Conservation (phyloP, 2,113 vertebrate genomes). For the Rhinolophus sinicus region DNA sequence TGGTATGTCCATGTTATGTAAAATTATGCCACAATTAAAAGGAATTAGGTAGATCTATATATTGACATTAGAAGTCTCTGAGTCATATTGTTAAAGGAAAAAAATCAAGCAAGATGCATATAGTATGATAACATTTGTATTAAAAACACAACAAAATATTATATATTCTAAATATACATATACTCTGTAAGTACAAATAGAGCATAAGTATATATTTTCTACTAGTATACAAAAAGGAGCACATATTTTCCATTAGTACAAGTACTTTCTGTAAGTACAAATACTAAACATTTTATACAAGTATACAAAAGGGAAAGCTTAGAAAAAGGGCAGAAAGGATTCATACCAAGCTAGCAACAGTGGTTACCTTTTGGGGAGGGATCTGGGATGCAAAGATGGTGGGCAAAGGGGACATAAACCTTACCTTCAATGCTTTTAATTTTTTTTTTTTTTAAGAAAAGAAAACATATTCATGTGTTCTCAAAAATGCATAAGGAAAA, state of each 20-base stretch:
- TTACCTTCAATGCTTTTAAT: background rate
- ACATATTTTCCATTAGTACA: background rate
- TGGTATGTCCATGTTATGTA: background rate
- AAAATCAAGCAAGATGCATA: background rate
- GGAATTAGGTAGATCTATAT: background rate
- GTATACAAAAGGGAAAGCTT: background rate
- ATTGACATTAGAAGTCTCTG: constrained; percentile 2
- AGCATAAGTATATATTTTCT: background rate
- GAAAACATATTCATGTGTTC: background rate
- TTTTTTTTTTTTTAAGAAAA: constrained; percentile 2
- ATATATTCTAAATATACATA: background rate
- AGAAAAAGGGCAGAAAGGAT: background rate
- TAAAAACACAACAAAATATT: background rate
- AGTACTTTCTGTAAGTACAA: constrained; percentile 5
- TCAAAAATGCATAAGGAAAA: background rate
- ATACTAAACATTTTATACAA: background rate
- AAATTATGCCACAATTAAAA: constrained; percentile 28
- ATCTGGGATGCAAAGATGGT: background rate
- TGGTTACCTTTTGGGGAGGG: background rate
- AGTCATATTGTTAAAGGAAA: constrained; percentile 38
- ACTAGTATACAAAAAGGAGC: background rate
- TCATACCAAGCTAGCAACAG: background rate
- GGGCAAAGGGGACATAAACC: background rate
- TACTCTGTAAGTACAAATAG: background rate
- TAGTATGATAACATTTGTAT: background rate